Conservation (phyloP, 2,113 vertebrate species). For the Prolemur simus region DNA sequence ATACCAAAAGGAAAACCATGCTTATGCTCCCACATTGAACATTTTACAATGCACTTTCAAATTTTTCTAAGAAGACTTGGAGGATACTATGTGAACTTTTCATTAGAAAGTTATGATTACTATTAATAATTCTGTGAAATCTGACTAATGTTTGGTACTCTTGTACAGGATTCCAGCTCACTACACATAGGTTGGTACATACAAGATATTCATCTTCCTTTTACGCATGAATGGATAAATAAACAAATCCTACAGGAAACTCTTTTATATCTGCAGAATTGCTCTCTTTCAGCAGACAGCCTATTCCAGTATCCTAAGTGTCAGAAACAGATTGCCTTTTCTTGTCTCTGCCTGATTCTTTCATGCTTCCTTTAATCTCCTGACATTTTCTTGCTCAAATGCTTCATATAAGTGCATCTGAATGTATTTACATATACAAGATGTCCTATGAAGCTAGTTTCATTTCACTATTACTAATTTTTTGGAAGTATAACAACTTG, state of each 20-base stretch:
- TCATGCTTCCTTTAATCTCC: not conserved
- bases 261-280: not conserved
- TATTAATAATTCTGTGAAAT: not conserved
- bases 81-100: not conserved
- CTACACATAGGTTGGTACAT: not conserved
- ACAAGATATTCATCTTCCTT: not conserved
- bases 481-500: not conserved
- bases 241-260: not conserved
- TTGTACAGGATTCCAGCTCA: not conserved
- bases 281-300: not conserved
- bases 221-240: not conserved
- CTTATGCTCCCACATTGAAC: not conserved
- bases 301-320: not conserved
- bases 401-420: not conserved
- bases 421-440: not conserved
- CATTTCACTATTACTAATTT: not conserved
- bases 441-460: not conserved
- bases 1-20: not conserved
- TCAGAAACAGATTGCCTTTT: not conserved
- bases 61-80: not conserved
- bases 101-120: not conserved
- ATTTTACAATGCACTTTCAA: not conserved
- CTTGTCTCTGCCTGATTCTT: not conserved
- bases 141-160: not conserved
- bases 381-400: not conserved